Base-by-base conservation (phyloP, 2,113 vertebrate genomes). In the Heterotis niloticus region DNA sequence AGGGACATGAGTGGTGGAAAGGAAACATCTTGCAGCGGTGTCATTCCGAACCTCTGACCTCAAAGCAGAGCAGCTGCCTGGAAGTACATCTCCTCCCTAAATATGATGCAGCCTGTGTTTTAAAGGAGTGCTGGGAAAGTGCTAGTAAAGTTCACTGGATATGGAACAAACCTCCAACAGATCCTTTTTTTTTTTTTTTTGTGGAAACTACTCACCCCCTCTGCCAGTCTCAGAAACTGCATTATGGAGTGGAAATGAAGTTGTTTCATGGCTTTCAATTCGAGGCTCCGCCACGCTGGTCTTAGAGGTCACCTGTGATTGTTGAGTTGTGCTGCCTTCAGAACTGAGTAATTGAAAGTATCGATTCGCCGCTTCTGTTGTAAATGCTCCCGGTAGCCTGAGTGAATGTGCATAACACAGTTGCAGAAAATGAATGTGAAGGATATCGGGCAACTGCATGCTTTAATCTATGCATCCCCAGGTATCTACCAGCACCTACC, bases 231-330 rank as follows among this genome's bases (percentile, higher is more conserved):
- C 72, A 29, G 67, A 74, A 80, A 76, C 29, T 64, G 18, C 3
- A 76, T 26, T 62, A 70, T 29, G 34, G 51, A 57, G 44, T 59
- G 29, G 62, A 80, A 78, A 86, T 85, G 78, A 64, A 62, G 82
- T 83, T 87, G 64, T 60, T 75, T 70, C 59, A 80, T 75, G 78
- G 54, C n/a, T 79, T 34, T 78, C 67, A 80, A 54, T 29, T 79
- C 76, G 26, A 57, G 64, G 64, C 77, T 44, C 26, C 18, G 17
- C 57, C 77, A 18, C 7, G 34, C 7, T 7, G 34, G 34, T 44
- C 34, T 44, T 44, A 44, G 34, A 44, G 34, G 34, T 44, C 34
- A 44, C 7, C 23, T 10, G 26, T 80, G 78, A 85, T 81, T 82
- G 72, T 82, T 65, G 1, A n/a, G 75, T 79, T 54, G 52, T n/a